phyloP scores from a whole-genome alignment of 2,888 invertebrate genomes.

The Nysson spinosus region DNA sequence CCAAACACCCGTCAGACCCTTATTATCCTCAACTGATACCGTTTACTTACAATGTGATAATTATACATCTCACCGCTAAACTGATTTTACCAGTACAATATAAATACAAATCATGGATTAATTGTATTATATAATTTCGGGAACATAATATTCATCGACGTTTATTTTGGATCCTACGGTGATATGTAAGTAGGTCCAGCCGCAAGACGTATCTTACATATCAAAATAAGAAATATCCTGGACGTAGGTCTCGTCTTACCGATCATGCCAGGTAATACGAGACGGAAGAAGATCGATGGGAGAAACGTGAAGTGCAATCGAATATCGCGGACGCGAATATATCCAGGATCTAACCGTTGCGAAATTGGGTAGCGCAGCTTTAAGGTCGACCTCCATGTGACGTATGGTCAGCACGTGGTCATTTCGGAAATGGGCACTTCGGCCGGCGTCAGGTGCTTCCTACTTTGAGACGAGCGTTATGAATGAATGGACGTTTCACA shows the following conservation, averaged over 20 bases:
- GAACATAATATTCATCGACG: no score
- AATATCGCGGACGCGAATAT: conserved; percentile 4
- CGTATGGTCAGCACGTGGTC: conserved; percentile 67
- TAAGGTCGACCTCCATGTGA: conserved; percentile 52
- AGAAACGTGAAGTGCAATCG: conserved; percentile 45
- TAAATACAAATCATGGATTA: no score
- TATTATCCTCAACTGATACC: no score
- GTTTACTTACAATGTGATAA: no score
- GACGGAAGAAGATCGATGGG: conserved; percentile 50
- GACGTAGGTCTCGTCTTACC: conserved; percentile 33
- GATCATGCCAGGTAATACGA: conserved; percentile 24
- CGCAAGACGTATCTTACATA: neutral
- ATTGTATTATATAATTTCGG: no score
- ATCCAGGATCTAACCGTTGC: conserved; percentile 6
- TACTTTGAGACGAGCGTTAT: conserved; percentile 58
- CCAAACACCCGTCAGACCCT: no score
- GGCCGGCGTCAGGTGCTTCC: conserved; percentile 58
- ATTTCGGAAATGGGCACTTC: conserved; percentile 66
- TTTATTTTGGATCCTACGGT: no score
- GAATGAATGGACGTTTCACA: conserved; percentile 61
- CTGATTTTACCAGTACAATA: no score
- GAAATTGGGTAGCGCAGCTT: conserved; percentile 38
- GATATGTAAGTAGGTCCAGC: no score
- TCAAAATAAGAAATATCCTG: conserved; percentile 6
- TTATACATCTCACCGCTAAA: no score